phyloP scores from a whole-genome alignment of 2,888 invertebrate species.

The Silvanus unidentatus region DNA sequence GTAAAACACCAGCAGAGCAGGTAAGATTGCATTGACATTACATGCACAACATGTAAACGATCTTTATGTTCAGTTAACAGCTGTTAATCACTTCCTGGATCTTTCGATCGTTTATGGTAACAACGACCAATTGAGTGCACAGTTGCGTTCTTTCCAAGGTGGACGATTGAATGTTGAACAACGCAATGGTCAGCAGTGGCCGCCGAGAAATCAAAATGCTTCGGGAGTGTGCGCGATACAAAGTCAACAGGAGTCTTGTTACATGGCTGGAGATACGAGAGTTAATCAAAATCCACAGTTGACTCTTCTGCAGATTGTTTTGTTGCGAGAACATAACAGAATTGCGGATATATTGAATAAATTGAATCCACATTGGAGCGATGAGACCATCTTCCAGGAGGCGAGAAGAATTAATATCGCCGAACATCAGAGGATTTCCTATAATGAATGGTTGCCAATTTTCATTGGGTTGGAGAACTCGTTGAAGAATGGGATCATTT shows the following conservation, averaged over 20 bases:
- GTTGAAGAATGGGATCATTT: constrained; percentile 57
- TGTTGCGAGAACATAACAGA: constrained; percentile 70
- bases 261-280: constrained; percentile 67
- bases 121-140: constrained; percentile 57
- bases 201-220: constrained; percentile 63
- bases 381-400: constrained; percentile 69
- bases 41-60: not conserved
- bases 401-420: constrained; percentile 64
- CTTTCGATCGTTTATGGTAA: constrained; percentile 78
- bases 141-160: constrained; percentile 60
- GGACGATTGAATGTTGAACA: constrained; percentile 61
- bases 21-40: constrained; percentile 42
- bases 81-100: constrained; percentile 69
- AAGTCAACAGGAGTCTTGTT: constrained; percentile 63
- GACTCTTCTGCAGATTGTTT: constrained; percentile 60
- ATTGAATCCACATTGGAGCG: constrained; percentile 71
- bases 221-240: constrained; percentile 62
- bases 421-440: constrained; percentile 66
- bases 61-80: constrained; percentile 49
- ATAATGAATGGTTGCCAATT: constrained; percentile 72
- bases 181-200: constrained; percentile 64
- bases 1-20: constrained; percentile 64
- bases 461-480: constrained; percentile 63
- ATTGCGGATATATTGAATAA: constrained; percentile 55
- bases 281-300: constrained; percentile 69